These are phyloP conservation scores for Pseudocheirus occidentalis DNA, from an alignment of 2,797 vertebrate genomes.

Conservation along the genomic window DNA sequence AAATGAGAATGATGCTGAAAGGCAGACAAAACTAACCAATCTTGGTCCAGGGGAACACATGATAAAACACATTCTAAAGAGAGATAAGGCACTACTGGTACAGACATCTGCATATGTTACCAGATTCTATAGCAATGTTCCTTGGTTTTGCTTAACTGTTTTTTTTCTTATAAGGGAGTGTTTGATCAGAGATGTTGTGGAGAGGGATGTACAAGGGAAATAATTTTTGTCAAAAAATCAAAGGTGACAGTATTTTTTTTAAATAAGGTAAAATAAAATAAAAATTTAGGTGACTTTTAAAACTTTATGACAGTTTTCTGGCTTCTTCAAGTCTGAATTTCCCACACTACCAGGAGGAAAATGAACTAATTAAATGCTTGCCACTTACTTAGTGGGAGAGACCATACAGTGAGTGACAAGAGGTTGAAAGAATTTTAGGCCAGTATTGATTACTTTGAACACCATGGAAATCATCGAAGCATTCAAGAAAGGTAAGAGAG, in stretches of 20 bases:
- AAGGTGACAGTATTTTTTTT: not conserved
- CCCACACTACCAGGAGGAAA: constrained; percentile 73
- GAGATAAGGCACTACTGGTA: not conserved
- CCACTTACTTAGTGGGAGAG: constrained; percentile 73
- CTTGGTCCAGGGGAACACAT: not conserved
- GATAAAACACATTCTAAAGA: not conserved
- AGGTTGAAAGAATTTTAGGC: constrained; percentile 76
- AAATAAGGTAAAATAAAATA: not conserved
- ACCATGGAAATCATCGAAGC: constrained; percentile 71
- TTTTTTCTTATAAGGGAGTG: not conserved
- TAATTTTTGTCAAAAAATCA: not conserved
- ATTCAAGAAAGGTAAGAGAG: constrained; percentile 73
- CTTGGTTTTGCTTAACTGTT: not conserved
- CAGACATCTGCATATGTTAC: not conserved
- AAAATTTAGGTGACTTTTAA: not conserved
- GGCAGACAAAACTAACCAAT: not conserved
- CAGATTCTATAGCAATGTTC: not conserved
- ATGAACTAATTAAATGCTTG: constrained; percentile 71
- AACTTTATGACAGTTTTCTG: constrained; percentile 32
- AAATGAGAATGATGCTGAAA: not conserved
- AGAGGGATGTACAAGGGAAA: not conserved
- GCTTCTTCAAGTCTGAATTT: constrained; percentile 47
- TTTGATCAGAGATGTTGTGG: not conserved
- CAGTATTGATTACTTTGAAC: constrained; percentile 74
- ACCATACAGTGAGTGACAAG: constrained; percentile 75